Percentiles rank a stretch among this genome's conserved stretches.
phyloP scores from a whole-genome alignment of 2,888 invertebrate genomes.

The Chelonus formosanus region DNA sequence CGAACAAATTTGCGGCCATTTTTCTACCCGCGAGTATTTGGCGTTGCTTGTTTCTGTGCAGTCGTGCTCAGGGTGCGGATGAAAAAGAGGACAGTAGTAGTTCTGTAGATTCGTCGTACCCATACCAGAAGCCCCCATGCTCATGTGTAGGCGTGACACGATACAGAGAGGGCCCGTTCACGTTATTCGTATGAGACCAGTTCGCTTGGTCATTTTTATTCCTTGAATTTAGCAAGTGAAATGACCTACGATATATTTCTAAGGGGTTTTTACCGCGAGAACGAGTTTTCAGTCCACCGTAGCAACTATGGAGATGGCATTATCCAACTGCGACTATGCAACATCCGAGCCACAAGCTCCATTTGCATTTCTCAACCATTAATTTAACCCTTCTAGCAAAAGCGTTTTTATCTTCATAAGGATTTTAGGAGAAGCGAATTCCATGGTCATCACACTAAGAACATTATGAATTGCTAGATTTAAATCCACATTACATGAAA shows the following conservation, averaged over 20 bases:
- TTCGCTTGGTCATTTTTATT: constrained; percentile 41
- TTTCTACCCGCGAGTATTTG: constrained; percentile 48
- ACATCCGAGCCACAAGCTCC: constrained; percentile 28
- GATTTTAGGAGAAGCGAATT: constrained; percentile 23
- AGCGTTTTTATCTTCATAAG: constrained; percentile 32
- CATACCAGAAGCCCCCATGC: too few relatives aligned
- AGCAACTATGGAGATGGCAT: constrained; percentile 28
- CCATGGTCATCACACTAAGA: constrained; percentile 21
- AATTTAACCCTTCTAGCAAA: constrained; percentile 58
- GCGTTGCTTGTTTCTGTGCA: constrained; percentile 40
- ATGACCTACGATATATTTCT: constrained; percentile 64
- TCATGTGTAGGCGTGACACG: constrained; percentile 28
- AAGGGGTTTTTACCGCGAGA: constrained; percentile 53
- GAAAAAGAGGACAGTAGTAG: constrained; percentile 32
- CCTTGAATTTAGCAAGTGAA: constrained; percentile 62
- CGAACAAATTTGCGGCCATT: constrained; percentile 56
- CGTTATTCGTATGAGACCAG: constrained; percentile 25
- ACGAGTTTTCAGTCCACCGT: constrained; percentile 36
- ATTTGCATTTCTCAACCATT: constrained; percentile 65
- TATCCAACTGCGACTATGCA: constrained; percentile 24
- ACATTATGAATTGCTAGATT: constrained; percentile 23
- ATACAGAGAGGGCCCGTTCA: constrained; percentile 21
- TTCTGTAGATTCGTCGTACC: constrained; percentile 27
- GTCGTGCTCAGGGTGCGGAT: constrained; percentile 33
- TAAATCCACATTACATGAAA: constrained; percentile 21